Conservation (phyloP, 2,797 vertebrate species). For the Catharus ustulatus region DNA sequence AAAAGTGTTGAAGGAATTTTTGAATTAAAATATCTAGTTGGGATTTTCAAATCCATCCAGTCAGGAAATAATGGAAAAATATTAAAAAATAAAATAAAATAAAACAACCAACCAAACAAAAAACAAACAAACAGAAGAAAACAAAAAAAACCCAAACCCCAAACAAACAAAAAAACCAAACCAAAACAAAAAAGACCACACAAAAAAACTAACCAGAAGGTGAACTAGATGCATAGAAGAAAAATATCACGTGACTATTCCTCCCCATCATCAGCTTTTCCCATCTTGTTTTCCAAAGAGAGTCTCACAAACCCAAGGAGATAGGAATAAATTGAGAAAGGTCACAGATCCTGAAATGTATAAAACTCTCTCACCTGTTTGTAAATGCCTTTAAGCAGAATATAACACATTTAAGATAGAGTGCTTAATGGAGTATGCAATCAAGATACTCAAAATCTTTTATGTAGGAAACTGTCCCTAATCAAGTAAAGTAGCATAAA, state of each 20-base stretch:
- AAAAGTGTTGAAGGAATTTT: background rate
- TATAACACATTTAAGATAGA: background rate
- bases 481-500: conserved; percentile 45
- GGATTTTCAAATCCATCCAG: background rate
- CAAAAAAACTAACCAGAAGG: background rate
- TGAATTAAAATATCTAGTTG: background rate
- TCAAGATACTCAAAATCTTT: conserved; percentile 14
- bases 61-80: background rate
- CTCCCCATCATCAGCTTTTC: background rate
- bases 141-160: no score
- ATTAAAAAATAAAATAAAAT: background rate
- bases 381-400: background rate
- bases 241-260: background rate
- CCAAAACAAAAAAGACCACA: background rate
- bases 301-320: background rate
- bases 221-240: background rate
- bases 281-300: background rate
- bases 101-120: no score
- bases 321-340: background rate
- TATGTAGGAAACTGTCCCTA: background rate
- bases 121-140: no score
- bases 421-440: background rate
- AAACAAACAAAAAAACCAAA: background rate
- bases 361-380: background rate
- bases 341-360: background rate